Conservation (phyloP, 1,140 invertebrate species). For the Drosophila burlai region DNA sequence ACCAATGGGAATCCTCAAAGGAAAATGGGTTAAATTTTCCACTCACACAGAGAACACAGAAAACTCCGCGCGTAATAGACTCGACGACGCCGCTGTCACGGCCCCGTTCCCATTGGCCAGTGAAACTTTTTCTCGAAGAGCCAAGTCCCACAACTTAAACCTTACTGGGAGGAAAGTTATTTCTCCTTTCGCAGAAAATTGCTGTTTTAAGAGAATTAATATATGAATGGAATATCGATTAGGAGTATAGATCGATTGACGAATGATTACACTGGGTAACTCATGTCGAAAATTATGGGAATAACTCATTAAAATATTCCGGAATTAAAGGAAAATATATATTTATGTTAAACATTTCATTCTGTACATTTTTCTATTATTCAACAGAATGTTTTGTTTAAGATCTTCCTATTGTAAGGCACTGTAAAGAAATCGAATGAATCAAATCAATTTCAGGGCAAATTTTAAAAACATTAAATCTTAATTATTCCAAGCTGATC, state of each 20-base stretch:
- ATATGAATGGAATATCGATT: neutral
- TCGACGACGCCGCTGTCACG: conserved; percentile 48
- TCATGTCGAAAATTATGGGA: neutral
- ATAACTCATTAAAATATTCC: neutral
- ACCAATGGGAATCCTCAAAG: conserved; percentile 42
- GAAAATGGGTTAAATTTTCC: conserved; percentile 65
- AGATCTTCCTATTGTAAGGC: neutral
- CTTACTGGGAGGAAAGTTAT: neutral
- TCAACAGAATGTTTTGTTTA: too few relatives aligned
- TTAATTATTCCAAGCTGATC: neutral
- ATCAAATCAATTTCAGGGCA: conserved; percentile 36
- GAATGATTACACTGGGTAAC: neutral
- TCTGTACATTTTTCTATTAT: neutral
- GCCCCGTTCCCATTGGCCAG: conserved; percentile 34
- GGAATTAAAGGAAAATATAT: neutral
- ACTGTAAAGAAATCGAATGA: neutral
- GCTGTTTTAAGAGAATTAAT: neutral
- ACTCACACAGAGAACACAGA: conserved; percentile 24
- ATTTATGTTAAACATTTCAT: neutral
- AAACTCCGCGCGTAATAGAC: conserved; percentile 46
- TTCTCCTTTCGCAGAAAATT: neutral
- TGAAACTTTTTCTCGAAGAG: neutral
- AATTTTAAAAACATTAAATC: neutral
- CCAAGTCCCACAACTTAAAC: neutral
- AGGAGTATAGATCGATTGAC: neutral